phyloP scores from a whole-genome alignment of 2,797 vertebrate genomes.

The Rhinogobio ventralis region DNA sequence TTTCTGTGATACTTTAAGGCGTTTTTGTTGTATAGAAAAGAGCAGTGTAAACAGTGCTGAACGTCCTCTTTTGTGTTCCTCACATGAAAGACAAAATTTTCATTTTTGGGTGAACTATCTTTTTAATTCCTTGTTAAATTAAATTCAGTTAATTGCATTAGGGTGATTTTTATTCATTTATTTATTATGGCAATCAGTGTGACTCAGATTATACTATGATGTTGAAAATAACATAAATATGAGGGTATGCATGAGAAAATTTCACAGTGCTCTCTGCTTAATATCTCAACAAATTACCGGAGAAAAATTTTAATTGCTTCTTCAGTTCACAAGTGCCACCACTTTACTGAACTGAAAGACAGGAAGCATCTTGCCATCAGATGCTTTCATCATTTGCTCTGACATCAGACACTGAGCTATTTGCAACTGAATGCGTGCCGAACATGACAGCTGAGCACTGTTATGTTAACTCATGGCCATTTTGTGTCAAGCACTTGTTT shows the following conservation, averaged over 20 bases:
- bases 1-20: not conserved
- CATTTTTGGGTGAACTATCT: constrained; percentile 12
- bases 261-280: not conserved
- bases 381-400: constrained; percentile 36
- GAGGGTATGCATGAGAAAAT: not conserved
- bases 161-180: not conserved
- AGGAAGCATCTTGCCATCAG: constrained; percentile 41
- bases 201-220: not conserved
- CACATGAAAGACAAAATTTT: not conserved
- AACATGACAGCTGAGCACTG: constrained; percentile 47
- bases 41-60: not conserved
- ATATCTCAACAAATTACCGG: constrained; percentile 18
- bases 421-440: constrained; percentile 34
- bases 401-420: constrained; percentile 48
- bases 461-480: constrained; percentile 45
- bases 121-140: not conserved
- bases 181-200: not conserved
- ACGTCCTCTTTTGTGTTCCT: not conserved
- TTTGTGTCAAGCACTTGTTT: constrained; percentile 47
- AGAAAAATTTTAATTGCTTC: constrained; percentile 5
- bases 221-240: constrained; percentile 10
- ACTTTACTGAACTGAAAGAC: constrained; percentile 34
- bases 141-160: not conserved
- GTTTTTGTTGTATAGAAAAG: not conserved
- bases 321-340: constrained; percentile 8